phyloP scores from a whole-genome alignment of 2,797 vertebrate genomes.

The Salarias fasciatus region DNA sequence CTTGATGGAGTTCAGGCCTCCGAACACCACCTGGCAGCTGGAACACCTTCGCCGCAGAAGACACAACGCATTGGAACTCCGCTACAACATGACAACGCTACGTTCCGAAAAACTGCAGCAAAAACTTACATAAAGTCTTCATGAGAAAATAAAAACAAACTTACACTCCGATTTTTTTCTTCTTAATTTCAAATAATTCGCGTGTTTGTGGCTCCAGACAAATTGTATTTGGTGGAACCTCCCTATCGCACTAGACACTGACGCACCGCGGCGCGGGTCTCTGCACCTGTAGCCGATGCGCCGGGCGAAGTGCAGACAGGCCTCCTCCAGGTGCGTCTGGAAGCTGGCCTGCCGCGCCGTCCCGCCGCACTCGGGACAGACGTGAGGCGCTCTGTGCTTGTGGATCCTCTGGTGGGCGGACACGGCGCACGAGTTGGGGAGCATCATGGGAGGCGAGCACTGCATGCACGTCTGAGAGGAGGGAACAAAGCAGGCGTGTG shows the following conservation, averaged over 20 bases:
- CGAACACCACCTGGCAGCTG: slow-evolving; percentile 97
- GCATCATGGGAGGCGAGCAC: slow-evolving; percentile 93
- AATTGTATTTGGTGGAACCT: too few relatives aligned
- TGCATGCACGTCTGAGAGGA: slow-evolving; percentile 87
- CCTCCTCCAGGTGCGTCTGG: slow-evolving; percentile 89
- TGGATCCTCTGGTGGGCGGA: slow-evolving; percentile 93
- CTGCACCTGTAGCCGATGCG: slow-evolving; percentile 94
- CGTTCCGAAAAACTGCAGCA: too few relatives aligned
- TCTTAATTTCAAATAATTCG: too few relatives aligned
- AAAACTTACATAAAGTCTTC: too few relatives aligned
- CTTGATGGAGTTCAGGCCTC: slow-evolving; percentile 95
- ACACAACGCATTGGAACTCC: background rate
- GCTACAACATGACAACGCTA: too few relatives aligned
- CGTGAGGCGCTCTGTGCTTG: slow-evolving; percentile 90
- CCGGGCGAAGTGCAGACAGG: slow-evolving; percentile 93
- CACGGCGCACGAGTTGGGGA: slow-evolving; percentile 92
- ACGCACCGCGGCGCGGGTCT: background rate
- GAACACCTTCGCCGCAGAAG: slow-evolving; percentile 84
- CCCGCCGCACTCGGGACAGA: slow-evolving; percentile 95
- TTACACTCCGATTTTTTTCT: too few relatives aligned
- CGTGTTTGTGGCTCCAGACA: too few relatives aligned
- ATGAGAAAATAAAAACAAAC: too few relatives aligned
- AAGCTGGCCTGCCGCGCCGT: slow-evolving; percentile 88
- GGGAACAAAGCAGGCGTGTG: too few relatives aligned
- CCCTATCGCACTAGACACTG: too few relatives aligned